A percentile compares a stretch with the other conserved stretches of the same genome.
Conservation (phyloP, 2,888 invertebrate genomes). For the Machimus rusticus region DNA sequence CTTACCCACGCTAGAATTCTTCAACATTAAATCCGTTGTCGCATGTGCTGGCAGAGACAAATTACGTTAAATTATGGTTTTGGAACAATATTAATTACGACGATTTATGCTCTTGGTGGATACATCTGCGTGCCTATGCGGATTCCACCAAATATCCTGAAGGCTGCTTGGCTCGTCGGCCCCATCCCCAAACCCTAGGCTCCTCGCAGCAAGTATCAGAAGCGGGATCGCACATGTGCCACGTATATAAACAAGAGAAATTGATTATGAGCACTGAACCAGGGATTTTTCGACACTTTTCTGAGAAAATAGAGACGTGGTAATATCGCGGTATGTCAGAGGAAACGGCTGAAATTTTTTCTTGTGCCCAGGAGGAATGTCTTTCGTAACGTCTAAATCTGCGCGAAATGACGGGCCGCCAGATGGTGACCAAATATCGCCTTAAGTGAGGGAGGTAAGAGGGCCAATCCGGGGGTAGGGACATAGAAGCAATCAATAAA, state of each 20-base stretch:
- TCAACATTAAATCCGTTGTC: conserved; percentile 27
- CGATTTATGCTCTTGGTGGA: conserved; percentile 32
- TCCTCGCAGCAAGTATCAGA: neutral
- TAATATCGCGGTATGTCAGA: neutral
- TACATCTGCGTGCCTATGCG: conserved; percentile 27
- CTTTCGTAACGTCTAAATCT: neutral
- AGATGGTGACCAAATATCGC: neutral
- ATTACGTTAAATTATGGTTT: conserved; percentile 40
- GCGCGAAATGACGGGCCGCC: neutral
- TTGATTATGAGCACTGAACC: neutral
- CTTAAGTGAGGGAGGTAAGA: neutral
- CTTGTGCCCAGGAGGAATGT: neutral
- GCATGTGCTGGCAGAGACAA: conserved; percentile 37
- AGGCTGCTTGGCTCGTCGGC: neutral
- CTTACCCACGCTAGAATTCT: conserved; percentile 24
- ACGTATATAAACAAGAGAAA: neutral
- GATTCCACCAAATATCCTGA: conserved; percentile 21
- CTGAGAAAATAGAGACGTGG: neutral
- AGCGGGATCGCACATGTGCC: neutral
- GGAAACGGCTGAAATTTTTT: neutral
- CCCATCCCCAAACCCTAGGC: neutral
- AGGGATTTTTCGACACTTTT: neutral
- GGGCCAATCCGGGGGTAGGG: neutral
- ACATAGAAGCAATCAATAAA: too few species aligned
- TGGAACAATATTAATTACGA: conserved; percentile 38